Evolutionary conservation across 2,888 invertebrate species (phyloP), one percentile per base, ranked within the genome.

Genomic region (Drosophila subquinaria): DNA sequence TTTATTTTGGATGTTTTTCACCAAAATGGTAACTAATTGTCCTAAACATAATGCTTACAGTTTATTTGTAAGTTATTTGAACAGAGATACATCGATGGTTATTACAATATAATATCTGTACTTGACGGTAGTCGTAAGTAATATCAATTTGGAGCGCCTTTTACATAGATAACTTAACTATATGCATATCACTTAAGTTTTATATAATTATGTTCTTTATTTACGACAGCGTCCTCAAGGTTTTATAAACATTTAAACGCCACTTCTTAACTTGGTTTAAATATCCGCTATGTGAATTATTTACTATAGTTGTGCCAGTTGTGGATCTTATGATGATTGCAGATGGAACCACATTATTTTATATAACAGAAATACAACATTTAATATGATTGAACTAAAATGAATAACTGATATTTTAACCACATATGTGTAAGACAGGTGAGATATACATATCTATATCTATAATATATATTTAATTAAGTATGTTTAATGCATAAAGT

Each of bases 1-100:
- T 65, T 70, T 45, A 59, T 71, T 74, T 69, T 38, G 67, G 64
- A 73, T 70, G 69, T 74, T 75, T 69, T 79, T 77, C 70, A 81
- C 78, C 68, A 78, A 82, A 79, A 76, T 75, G 79, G 63, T 75
- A 66, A 64, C 45, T 62, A 52, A 70, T 71, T 62, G 57, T 53
- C 73, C 72, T 85, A 79, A 73, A 70, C 56, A 55, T 74, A 65
- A 50, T 67, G 68, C 59, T 68, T 83, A 75, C 55, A 63, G 66
- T 65, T 69, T 78, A 79, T 45, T 63, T 69, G 56, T 73, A 74
- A 76, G 38, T 68, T 56, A 57, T 71, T 74, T 75, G 63, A 75
- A 78, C 79, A 78, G 75, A 72, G 60, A 79, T 68, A 78, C 77
- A 75, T 74, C 75, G 79, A 79, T 79, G 75, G 75, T 56, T 74